These are phyloP conservation scores for Romanogobio albipinnatus DNA, from an alignment of 2,113 vertebrate genomes.

Conservation along the genomic window DNA sequence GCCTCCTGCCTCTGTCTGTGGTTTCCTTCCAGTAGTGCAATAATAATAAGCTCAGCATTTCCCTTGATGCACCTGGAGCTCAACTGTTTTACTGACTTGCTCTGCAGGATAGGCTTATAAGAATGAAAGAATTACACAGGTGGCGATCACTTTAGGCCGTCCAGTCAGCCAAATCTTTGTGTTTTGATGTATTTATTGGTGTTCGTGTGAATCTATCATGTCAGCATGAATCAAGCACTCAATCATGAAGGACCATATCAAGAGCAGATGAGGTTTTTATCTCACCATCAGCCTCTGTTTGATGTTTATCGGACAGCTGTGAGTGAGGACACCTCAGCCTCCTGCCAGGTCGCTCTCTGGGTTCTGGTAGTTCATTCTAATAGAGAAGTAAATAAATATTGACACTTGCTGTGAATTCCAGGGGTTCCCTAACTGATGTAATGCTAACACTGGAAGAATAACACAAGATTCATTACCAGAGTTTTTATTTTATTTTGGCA, in stretches of 20 bases:
- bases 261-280: slow-evolving; percentile 24
- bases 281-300: slow-evolving; percentile 16
- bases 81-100: neutral
- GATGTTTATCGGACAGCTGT: slow-evolving; percentile 31
- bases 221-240: slow-evolving; percentile 4
- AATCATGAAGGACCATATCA: slow-evolving; percentile 1
- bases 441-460: slow-evolving; percentile 50
- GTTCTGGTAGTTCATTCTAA: slow-evolving; percentile 48
- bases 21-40: slow-evolving; percentile 50
- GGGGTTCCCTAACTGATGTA: slow-evolving; percentile 37
- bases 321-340: slow-evolving; percentile 20
- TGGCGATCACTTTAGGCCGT: neutral
- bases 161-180: neutral
- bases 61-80: slow-evolving; percentile 58
- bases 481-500: slow-evolving; percentile 37
- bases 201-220: slow-evolving; percentile 33
- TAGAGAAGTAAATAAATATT: slow-evolving; percentile 42
- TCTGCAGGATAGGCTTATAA: slow-evolving; percentile 2
- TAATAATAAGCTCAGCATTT: slow-evolving; percentile 45
- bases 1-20: slow-evolving; percentile 14
- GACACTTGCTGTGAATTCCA: slow-evolving; percentile 39
- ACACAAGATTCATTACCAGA: slow-evolving; percentile 38
- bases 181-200: slow-evolving; percentile 38
- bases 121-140: slow-evolving; percentile 23
- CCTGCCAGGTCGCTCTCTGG: slow-evolving; percentile 26